These are phyloP conservation scores for Galbula dea DNA, from an alignment of 2,113 vertebrate species.

Conservation along the genomic window DNA sequence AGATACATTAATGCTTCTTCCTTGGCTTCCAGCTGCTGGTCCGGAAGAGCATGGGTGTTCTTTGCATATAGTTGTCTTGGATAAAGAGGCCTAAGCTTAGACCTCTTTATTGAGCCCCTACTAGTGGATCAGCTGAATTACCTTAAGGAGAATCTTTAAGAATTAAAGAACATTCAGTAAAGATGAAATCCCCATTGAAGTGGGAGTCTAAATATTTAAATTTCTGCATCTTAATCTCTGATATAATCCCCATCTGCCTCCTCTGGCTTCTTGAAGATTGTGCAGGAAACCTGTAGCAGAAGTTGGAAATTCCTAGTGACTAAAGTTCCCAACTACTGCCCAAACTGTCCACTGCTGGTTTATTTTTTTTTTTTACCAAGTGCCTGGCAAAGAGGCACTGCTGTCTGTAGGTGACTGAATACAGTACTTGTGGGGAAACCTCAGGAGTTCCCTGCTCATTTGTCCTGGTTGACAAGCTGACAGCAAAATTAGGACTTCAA, in stretches of 20 bases:
- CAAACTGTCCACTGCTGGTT: neutral
- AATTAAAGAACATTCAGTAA: neutral
- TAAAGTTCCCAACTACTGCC: neutral
- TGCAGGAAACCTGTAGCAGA: neutral
- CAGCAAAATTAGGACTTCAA: neutral
- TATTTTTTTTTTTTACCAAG: neutral
- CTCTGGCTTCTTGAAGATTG: neutral
- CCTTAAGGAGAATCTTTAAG: constrained; percentile 5
- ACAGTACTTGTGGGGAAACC: neutral
- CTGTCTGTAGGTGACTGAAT: neutral
- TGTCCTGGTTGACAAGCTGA: neutral
- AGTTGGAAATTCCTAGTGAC: neutral
- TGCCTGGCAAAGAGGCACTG: neutral
- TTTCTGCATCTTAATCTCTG: neutral
- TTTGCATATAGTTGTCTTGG: neutral
- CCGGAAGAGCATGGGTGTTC: neutral
- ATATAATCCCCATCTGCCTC: neutral
- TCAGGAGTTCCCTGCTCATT: neutral
- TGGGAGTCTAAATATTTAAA: neutral
- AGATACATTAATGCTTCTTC: neutral
- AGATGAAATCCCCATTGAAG: neutral
- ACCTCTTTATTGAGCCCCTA: neutral
- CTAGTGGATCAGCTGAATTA: neutral
- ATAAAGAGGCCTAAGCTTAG: neutral
- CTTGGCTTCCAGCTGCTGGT: neutral